Evolutionary conservation across 2,113 vertebrate genomes (phyloP), one percentile per base, ranked within the genome.

Genomic region (Antigone vipio): DNA sequence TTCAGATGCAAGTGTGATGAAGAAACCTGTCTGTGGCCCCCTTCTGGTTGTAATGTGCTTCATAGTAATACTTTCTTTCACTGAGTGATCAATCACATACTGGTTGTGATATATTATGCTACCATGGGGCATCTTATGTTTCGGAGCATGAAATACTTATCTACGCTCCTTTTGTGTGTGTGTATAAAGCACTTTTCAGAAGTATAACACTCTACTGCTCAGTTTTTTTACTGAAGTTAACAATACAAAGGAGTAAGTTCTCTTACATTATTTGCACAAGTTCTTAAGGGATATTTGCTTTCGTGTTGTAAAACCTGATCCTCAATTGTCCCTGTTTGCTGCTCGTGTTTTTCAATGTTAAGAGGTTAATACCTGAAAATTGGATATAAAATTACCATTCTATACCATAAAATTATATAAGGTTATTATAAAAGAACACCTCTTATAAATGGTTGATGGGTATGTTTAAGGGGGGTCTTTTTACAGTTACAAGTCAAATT

Each of bases 61-160:
- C 50, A 6, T 5, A 52, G 24, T 53, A 19, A 10, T n/a, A 5
- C 5, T 35, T 83, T 63, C 69, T 74, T 60, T 63, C 13, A 26
- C 32, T 5, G 3, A 55, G 11, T 58, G 34, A 9, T 76, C 1
- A 3, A 9, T 76, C 2, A 3, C 16, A 17, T n/a, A 4, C 11
- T 49, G 11, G 1, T 44, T 77, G 86, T 85, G 29, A 20, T 66
- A 8, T 35, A 10, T 22, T 49, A 29, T 62, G 15, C 6, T 53
- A 6, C 29, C 9, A 3, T 9, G 44, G 4, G 14, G 5, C 9
- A 50, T 81, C 40, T 81, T 50, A 30, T 50, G 15, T 62, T 91
- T 89, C 91, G 50, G 35, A 85, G 17, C 18, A 16, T 69, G 27
- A 80, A 73, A 62, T 83, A 52, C 10, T 59, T 47, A 17, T 0